phyloP scores from a whole-genome alignment of 53 echinoderm and acorn worm species.

The Luidia sarsii region DNA sequence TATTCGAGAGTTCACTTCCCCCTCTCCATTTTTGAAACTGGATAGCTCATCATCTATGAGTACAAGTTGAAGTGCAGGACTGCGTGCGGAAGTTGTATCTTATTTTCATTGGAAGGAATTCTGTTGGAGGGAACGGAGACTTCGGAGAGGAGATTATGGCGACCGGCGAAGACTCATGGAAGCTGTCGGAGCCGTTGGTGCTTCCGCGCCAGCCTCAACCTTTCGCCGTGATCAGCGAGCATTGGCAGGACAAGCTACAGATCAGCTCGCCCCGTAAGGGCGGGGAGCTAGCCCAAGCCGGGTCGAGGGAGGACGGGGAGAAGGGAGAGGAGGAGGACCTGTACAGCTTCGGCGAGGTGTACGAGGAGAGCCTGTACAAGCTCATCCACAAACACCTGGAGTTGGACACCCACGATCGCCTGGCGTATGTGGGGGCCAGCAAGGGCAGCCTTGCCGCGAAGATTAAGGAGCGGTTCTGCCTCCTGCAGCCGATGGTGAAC shows the following conservation, averaged over 20 bases:
- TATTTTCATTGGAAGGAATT: not conserved
- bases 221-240: constrained; percentile 91
- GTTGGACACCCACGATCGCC: constrained; percentile 89
- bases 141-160: not conserved
- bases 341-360: constrained; percentile 90
- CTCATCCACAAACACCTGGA: constrained; percentile 96
- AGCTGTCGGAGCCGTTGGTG: constrained; percentile 26
- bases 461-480: constrained; percentile 89
- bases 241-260: constrained; percentile 81
- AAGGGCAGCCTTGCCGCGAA: constrained; percentile 89
- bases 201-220: constrained; percentile 85
- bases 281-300: constrained; percentile 10
- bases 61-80: too few species aligned
- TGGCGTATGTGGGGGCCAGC: constrained; percentile 89
- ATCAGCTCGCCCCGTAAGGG: constrained; percentile 12
- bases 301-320: too few species aligned
- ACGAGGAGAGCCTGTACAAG: constrained; percentile 86
- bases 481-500: constrained; percentile 96
- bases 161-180: not conserved
- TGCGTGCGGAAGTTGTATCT: not conserved
- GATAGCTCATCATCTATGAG: too few species aligned
- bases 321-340: constrained; percentile 58
- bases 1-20: too few species aligned
- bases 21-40: too few species aligned
- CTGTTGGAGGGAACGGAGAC: not conserved